A percentile compares a stretch with the other conserved stretches of the same genome.
phyloP scores from a whole-genome alignment of 2,888 invertebrate species.

The Sarcophaga subvicina region DNA sequence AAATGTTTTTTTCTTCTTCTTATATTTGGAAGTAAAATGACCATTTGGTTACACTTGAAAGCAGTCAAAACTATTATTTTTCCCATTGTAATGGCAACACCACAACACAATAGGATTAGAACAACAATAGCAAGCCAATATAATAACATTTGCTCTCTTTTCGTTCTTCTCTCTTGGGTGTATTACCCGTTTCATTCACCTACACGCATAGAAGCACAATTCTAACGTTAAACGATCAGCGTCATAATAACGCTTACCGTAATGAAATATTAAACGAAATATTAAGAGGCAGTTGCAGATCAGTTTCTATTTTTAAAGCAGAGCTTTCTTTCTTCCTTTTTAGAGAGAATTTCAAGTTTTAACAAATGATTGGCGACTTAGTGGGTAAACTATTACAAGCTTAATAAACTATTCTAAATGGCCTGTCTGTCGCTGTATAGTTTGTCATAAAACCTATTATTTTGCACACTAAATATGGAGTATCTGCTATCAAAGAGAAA shows the following conservation, averaged over 20 bases:
- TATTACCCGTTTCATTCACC: too few species aligned
- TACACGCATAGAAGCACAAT: not conserved
- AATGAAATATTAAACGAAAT: not conserved
- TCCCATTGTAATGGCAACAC: not conserved
- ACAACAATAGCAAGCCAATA: not conserved
- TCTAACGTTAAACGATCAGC: not conserved
- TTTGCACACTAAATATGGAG: constrained; percentile 67
- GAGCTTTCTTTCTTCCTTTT: too few species aligned
- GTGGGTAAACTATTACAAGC: not conserved
- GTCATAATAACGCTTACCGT: not conserved
- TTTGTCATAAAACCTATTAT: constrained; percentile 62
- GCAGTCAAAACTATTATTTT: not conserved
- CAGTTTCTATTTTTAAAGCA: not conserved
- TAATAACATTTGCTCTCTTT: not conserved
- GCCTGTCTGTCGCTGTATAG: too few species aligned
- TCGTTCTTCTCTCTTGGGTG: not conserved
- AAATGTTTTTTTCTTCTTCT: constrained; percentile 7
- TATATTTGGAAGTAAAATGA: constrained; percentile 18
- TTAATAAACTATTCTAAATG: too few species aligned
- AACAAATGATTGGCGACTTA: constrained; percentile 31
- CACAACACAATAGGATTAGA: not conserved
- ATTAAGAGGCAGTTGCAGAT: not conserved
- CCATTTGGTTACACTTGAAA: constrained; percentile 51
- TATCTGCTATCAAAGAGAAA: not conserved
- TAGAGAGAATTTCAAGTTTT: not conserved